A percentile compares a stretch with the other conserved stretches of the same genome.
phyloP scores from a whole-genome alignment of 2,797 vertebrate genomes.

The Acanthopagrus latus region DNA sequence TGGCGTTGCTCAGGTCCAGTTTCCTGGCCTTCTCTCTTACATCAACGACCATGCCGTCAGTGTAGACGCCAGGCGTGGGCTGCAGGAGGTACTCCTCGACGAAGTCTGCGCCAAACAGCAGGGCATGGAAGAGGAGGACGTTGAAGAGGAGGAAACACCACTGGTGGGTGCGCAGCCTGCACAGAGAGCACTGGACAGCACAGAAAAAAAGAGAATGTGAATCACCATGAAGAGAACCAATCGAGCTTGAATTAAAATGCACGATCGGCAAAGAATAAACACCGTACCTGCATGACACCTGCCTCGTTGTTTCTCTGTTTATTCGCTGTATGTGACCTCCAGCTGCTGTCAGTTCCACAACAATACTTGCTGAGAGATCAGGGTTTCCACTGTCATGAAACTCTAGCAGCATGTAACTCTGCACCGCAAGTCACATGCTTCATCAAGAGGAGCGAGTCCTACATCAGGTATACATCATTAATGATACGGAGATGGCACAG shows the following conservation, averaged over 20 bases:
- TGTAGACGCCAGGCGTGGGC: slow-evolving; percentile 87
- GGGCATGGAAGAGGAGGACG: slow-evolving; percentile 89
- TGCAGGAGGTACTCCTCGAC: slow-evolving; percentile 93
- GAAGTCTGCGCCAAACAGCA: slow-evolving; percentile 93
- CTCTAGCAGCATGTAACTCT: slow-evolving; percentile 70
- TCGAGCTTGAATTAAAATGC: not conserved
- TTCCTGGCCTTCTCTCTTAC: slow-evolving; percentile 90
- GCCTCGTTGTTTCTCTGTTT: slow-evolving; percentile 42
- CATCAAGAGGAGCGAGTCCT: slow-evolving; percentile 46
- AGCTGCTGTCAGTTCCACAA: slow-evolving; percentile 16
- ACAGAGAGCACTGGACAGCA: slow-evolving; percentile 83
- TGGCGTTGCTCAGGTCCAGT: slow-evolving; percentile 82
- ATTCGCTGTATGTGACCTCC: slow-evolving; percentile 34
- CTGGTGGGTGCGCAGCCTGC: slow-evolving; percentile 92
- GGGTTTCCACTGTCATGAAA: slow-evolving; percentile 75
- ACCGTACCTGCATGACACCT: slow-evolving; percentile 80
- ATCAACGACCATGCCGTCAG: slow-evolving; percentile 82
- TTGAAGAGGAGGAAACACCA: slow-evolving; percentile 97
- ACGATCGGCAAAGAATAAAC: slow-evolving; percentile 4
- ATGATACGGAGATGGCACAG: slow-evolving; percentile 45
- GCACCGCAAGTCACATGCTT: slow-evolving; percentile 59
- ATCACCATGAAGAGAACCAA: not conserved
- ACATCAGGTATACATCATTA: slow-evolving; percentile 65
- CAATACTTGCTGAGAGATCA: slow-evolving; percentile 55
- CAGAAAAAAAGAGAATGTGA: slow-evolving; percentile 4